phyloP scores from a whole-genome alignment of 2,797 vertebrate species.

The Pseudochaenichthys georgianus region DNA sequence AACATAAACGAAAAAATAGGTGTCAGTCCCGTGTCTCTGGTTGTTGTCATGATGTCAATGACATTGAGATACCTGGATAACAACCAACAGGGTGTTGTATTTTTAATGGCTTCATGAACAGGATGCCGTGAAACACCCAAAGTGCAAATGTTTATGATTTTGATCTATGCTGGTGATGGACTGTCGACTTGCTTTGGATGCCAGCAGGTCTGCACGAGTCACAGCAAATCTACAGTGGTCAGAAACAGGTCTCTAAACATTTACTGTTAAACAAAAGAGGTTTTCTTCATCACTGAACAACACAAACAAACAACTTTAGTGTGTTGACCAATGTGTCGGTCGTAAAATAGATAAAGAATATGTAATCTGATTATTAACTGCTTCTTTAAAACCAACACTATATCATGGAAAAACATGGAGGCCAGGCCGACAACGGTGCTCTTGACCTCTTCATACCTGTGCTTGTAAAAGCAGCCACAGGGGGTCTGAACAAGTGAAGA shows the following conservation, averaged over 20 bases:
- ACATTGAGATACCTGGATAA: neutral
- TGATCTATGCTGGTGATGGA: slow-evolving; percentile 9
- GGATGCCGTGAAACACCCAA: slow-evolving; percentile 18
- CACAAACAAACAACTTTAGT: neutral
- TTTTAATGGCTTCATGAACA: slow-evolving; percentile 2
- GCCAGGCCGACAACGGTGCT: slow-evolving; percentile 69
- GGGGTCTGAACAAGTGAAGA: slow-evolving; percentile 85
- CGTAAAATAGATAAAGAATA: neutral
- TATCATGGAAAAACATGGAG: neutral
- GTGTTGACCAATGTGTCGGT: neutral
- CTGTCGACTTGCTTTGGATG: slow-evolving; percentile 34
- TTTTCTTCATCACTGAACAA: slow-evolving; percentile 2
- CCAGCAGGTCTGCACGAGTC: slow-evolving; percentile 2
- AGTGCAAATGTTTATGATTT: slow-evolving; percentile 32
- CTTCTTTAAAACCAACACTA: slow-evolving; percentile 1
- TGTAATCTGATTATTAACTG: neutral
- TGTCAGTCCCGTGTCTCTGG: neutral
- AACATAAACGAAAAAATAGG: neutral
- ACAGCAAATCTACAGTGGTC: neutral
- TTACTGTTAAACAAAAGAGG: neutral
- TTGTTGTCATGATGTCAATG: neutral
- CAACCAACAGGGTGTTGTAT: neutral
- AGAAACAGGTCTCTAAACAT: neutral
- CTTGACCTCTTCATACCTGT: slow-evolving; percentile 83
- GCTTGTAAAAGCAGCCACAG: slow-evolving; percentile 86